Base-by-base conservation (phyloP, 2,888 invertebrate genomes). In the Ametastegia equiseti region DNA sequence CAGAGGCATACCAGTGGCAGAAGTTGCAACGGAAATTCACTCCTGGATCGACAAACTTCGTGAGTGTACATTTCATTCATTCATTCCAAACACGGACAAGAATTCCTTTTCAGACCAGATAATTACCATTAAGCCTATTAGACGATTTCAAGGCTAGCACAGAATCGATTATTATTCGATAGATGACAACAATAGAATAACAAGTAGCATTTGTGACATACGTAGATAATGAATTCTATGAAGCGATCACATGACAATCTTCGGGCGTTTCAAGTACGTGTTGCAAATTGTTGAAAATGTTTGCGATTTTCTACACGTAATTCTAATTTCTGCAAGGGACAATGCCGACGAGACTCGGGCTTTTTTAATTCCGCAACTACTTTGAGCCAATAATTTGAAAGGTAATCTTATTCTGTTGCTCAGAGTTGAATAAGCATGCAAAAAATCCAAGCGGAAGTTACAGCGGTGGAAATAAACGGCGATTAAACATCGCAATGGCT, bases 381-480 rank as follows among this genome's bases (percentile, higher is more conserved):
- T 27, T 42, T 6, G 39, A 23, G 42, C 9, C 39, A 39, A 39
- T 19, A 5, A 19, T 39, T 19, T 39, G 0, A 19, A n/a, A 2
- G 19, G 3, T 9, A n/a, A 39, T 33, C 65, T 9, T 39, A 67
- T 63, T 63, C 2, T 54, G 23, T 6, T 13, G 5, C 30, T 27
- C 36, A 75, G 75, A 11, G 19, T 75, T 75, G 39, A 75, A 33
- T 6, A 36, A 75, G 54, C 23, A 75, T 36, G 75, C 75, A 9
- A 54, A 30, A 36, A 54, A 54, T 36, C 54, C 75, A 75, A 75
- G 75, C 45, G 36, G 50, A 4, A 36, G 3, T 54, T 75, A 75
- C 54, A 75, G 75, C 13, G 75, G 75, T 36, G 75, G 75, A 9
- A 75, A 54, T 54, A 75, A 75, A 54, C 30, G 75, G 15, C 75